Evolutionary conservation across 2,888 invertebrate species (phyloP).

Genomic region (Sinotaia quadrata): DNA sequence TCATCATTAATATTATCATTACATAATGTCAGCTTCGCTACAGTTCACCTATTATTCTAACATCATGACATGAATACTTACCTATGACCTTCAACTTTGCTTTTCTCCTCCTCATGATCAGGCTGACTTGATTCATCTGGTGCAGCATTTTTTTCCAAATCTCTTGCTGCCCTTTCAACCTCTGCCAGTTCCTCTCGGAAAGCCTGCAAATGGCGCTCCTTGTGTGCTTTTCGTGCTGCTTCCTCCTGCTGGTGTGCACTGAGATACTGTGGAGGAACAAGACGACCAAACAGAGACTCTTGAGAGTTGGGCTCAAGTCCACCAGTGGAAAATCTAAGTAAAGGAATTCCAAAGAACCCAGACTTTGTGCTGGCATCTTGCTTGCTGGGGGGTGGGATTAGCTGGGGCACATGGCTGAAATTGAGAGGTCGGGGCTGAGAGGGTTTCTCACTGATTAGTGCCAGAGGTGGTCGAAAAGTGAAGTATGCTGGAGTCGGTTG

Average conservation of each 20-base stretch:
- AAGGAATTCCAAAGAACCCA: conserved; percentile 9
- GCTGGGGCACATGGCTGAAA: conserved; percentile 28
- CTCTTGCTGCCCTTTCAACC: conserved; percentile 19
- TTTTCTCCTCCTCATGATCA: neutral
- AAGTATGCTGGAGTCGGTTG: neutral
- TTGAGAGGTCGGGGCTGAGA: conserved; percentile 15
- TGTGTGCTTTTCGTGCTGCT: conserved; percentile 28
- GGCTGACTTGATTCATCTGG: neutral
- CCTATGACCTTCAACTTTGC: neutral
- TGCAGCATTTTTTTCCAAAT: neutral
- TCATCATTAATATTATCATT: no score
- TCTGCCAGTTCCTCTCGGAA: conserved; percentile 33
- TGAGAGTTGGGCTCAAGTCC: conserved; percentile 24
- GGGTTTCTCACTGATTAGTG: conserved; percentile 10
- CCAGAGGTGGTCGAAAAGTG: conserved; percentile 2
- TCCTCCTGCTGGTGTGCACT: conserved; percentile 41
- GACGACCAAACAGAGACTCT: conserved; percentile 48
- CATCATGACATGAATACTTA: no score
- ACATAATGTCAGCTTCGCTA: no score
- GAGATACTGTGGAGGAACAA: conserved; percentile 48
- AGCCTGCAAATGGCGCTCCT: conserved; percentile 33
- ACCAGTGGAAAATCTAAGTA: conserved; percentile 12
- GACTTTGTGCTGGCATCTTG: neutral
- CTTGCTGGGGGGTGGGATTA: conserved; percentile 33
- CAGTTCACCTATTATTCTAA: no score